Evolutionary conservation across 2,113 vertebrate genomes (phyloP).

Genomic region (Sinocyclocheilus anshuiensis): DNA sequence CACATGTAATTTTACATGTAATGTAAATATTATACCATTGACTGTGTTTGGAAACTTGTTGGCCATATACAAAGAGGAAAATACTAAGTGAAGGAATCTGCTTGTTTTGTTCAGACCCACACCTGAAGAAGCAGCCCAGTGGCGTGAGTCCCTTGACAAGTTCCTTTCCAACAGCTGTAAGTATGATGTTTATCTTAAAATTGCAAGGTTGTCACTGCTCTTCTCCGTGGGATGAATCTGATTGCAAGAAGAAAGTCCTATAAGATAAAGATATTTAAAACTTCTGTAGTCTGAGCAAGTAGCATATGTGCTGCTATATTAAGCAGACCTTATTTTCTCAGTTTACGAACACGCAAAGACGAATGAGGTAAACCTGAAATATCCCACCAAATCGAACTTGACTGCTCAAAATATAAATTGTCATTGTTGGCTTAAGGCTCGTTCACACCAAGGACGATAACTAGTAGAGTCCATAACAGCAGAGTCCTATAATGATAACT

Average conservation of each 20-base stretch:
- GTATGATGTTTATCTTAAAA: slow-evolving; percentile 59
- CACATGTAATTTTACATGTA: background rate
- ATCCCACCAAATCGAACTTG: background rate
- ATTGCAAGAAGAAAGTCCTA: background rate
- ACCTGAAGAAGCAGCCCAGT: slow-evolving; percentile 83
- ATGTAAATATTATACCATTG: too few species aligned
- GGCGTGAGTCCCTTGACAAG: slow-evolving; percentile 89
- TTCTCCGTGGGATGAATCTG: background rate
- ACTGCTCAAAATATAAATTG: background rate
- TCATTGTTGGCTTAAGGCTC: background rate
- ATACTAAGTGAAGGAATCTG: slow-evolving; percentile 1
- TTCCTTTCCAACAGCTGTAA: slow-evolving; percentile 88
- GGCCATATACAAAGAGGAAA: background rate
- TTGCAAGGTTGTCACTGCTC: too few species aligned
- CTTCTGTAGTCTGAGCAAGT: too few species aligned
- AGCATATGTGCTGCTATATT: background rate
- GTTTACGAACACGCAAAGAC: background rate
- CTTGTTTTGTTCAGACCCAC: slow-evolving; percentile 75
- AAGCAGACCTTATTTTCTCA: background rate
- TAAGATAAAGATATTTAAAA: background rate
- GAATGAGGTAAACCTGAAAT: background rate
- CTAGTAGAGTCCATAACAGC: too few species aligned
- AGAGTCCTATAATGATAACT: too few species aligned
- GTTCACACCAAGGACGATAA: too few species aligned
- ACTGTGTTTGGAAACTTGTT: background rate